Percentiles rank a stretch among this genome's conserved stretches.
Conservation (phyloP, 2,797 vertebrate genomes). For the Phaenicophaeus curvirostris region DNA sequence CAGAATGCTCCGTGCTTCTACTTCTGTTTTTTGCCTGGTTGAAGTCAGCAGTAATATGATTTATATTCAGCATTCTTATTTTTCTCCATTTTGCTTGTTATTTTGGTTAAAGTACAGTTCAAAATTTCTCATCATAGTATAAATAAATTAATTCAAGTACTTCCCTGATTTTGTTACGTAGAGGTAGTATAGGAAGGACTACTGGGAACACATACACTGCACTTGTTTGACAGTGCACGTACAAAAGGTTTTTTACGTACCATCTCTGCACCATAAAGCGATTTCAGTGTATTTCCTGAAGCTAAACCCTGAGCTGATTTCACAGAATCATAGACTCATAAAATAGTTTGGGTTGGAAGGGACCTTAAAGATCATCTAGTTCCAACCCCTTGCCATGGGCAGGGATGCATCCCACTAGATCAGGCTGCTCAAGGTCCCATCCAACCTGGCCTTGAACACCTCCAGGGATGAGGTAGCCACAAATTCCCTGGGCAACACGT, state of each 20-base stretch:
- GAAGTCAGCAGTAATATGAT: constrained; percentile 21
- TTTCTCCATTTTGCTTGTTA: not conserved
- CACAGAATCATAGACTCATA: not conserved
- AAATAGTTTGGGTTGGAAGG: too few species aligned
- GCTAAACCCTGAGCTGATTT: not conserved
- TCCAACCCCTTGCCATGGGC: too few species aligned
- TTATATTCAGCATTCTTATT: constrained; percentile 11
- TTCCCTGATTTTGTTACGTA: not conserved
- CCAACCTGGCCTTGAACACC: too few species aligned
- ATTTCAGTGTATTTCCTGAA: not conserved
- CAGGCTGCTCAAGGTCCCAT: too few species aligned
- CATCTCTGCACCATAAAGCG: not conserved
- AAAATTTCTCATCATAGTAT: not conserved
- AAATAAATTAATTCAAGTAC: not conserved
- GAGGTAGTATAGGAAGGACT: not conserved
- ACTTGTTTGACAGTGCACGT: not conserved
- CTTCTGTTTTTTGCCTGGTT: not conserved
- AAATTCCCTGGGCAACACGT: too few species aligned
- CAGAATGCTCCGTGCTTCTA: constrained; percentile 12
- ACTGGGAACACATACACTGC: not conserved
- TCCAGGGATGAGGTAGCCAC: too few species aligned
- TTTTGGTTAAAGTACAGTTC: not conserved
- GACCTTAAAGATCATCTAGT: too few species aligned
- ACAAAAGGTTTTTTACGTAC: not conserved
- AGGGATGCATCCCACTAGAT: too few species aligned